Evolutionary conservation across 2,113 vertebrate genomes (phyloP), one percentile per base, ranked within the genome.

Genomic region (Triplophysa rosa): DNA sequence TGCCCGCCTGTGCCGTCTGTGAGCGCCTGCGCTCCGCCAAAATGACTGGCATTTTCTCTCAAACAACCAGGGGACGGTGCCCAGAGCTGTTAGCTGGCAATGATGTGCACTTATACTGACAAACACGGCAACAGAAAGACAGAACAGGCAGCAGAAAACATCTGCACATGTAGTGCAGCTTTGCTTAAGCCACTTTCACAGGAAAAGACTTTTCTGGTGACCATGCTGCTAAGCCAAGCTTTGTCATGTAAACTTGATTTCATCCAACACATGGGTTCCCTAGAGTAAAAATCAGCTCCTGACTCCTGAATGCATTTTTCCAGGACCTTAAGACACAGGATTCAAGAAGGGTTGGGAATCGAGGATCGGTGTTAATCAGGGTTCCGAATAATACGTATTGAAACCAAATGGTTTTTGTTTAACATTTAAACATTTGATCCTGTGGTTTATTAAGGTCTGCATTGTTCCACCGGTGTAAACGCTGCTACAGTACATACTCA

Each of bases 1-100:
- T 95, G 96, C 96, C 92, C 95, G 90, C 86, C 93, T 92, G 93
- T 92, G 94, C 96, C 95, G 96, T 98, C 97, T 98, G 97, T 94
- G 96, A 95, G 90, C 83, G 84, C 85, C 83, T 61, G 89, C 89
- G 88, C 92, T 88, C 87, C 90, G 96, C 96, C 96, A 98, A 95
- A 90, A 95, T 94, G 92, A 95, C 94, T 98, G 96, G 95, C 96
- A 96, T 96, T 95, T 81, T 97, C 95, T 95, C 94, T 96, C 95
- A 91, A 91, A 92, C 92, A 93, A 90, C 91, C 91, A 83, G 87
- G 86, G 87, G 89, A 91, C 62, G 77, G 84, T 89, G 92, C 91
- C 91, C 89, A 89, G 90, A 91, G 91, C 90, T 90, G 89, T 91
- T 83, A 88, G 89, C 91, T 92, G 87, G 90, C 92, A 92, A 88